Evolutionary conservation across 2,113 vertebrate genomes (phyloP).

Genomic region (Colistium nudipinnis): DNA sequence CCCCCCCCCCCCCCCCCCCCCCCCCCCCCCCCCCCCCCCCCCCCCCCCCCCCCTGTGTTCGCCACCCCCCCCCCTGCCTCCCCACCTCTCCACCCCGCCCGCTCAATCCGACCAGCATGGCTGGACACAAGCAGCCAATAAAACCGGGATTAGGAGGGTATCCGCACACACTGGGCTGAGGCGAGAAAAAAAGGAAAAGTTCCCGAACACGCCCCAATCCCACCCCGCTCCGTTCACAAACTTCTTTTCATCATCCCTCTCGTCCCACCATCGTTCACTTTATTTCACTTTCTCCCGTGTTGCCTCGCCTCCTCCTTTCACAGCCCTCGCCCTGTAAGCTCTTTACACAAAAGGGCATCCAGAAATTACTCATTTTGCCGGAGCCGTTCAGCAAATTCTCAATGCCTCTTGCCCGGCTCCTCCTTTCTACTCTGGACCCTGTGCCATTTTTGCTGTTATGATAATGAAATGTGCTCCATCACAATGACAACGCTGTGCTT

Average conservation of each 20-base stretch:
- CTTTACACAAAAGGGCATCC: slow-evolving; percentile 77
- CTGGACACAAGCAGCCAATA: slow-evolving; percentile 87
- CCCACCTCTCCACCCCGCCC: slow-evolving; percentile 40
- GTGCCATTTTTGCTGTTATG: slow-evolving; percentile 25
- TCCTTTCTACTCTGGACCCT: slow-evolving; percentile 29
- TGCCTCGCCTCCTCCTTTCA: slow-evolving; percentile 71
- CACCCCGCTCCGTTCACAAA: slow-evolving; percentile 75
- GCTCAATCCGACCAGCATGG: slow-evolving; percentile 81
- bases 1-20: slow-evolving; percentile 47
- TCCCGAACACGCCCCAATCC: slow-evolving; percentile 80
- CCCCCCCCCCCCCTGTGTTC: slow-evolving; percentile 81
- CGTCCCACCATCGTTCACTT: slow-evolving; percentile 73
- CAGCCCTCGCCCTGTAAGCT: slow-evolving; percentile 74
- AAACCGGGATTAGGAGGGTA: slow-evolving; percentile 87
- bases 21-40: slow-evolving; percentile 52
- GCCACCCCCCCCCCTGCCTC: slow-evolving; percentile 72
- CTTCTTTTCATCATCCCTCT: slow-evolving; percentile 69
- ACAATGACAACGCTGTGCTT: slow-evolving; percentile 59
- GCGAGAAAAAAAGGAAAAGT: slow-evolving; percentile 76
- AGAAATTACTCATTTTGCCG: slow-evolving; percentile 81
- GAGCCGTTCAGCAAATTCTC: slow-evolving; percentile 66
- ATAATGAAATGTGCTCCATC: slow-evolving; percentile 61
- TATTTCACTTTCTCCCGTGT: slow-evolving; percentile 63
- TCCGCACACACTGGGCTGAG: slow-evolving; percentile 82
- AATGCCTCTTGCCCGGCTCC: slow-evolving; percentile 58